Percentiles rank a stretch among this genome's conserved stretches.
Conservation (phyloP, 2,113 vertebrate genomes). For the Echinops telfairi region DNA sequence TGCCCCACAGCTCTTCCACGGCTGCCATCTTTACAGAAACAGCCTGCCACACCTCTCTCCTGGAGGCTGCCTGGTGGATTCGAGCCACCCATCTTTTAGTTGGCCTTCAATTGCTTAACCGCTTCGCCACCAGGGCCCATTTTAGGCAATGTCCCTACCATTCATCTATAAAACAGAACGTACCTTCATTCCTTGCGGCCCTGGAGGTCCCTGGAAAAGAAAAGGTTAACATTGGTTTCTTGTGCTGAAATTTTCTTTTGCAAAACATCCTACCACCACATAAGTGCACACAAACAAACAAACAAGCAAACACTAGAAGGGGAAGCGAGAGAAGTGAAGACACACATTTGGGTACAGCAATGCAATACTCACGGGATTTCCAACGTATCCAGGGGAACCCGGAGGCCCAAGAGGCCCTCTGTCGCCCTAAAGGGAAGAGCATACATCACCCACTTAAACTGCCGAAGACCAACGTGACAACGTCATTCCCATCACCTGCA, state of each 20-base stretch:
- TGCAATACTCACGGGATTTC: constrained; percentile 91
- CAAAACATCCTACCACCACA: neutral
- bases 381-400: constrained; percentile 91
- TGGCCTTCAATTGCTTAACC: neutral
- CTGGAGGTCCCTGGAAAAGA: constrained; percentile 92
- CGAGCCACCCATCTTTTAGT: neutral
- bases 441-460: constrained; percentile 4
- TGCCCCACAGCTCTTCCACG: neutral
- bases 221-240: constrained; percentile 39
- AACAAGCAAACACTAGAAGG: neutral
- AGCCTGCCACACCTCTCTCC: neutral
- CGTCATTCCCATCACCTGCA: rapidly evolving
- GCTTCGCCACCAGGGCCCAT: neutral
- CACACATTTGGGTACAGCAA: neutral
- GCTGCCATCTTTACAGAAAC: neutral
- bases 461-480: rapidly evolving
- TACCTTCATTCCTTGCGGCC: constrained; percentile 94
- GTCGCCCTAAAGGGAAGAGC: constrained; percentile 91
- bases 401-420: constrained; percentile 91
- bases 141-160: neutral
- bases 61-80: neutral
- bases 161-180: neutral
- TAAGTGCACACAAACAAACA: neutral
- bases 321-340: neutral
- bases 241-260: neutral